Evolutionary conservation across 2,888 invertebrate genomes (phyloP).

Genomic region (Alviniconcha strummeri): DNA sequence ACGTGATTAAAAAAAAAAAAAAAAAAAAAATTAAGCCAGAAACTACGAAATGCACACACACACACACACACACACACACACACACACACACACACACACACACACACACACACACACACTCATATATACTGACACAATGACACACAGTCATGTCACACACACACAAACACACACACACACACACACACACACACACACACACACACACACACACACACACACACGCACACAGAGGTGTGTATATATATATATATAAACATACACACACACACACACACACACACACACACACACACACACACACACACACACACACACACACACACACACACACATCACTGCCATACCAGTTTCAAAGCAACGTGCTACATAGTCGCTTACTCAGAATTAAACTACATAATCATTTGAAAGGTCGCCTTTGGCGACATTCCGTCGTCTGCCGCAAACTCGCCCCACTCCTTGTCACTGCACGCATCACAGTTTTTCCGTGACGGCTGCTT

Average conservation of each 20-base stretch:
- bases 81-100: constrained; percentile 14
- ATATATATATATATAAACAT: background rate
- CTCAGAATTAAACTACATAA: too few species aligned
- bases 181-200: background rate
- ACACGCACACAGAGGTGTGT: background rate
- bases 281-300: background rate
- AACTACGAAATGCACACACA: background rate
- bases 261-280: background rate
- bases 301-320: too few species aligned
- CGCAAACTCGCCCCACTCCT: too few species aligned
- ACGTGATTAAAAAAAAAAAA: background rate
- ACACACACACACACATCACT: too few species aligned
- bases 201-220: background rate
- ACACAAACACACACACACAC: too few species aligned
- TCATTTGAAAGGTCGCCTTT: too few species aligned
- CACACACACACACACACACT: constrained; percentile 15
- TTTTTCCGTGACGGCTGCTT: background rate
- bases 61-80: constrained; percentile 19
- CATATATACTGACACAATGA: background rate
- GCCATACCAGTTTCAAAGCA: too few species aligned
- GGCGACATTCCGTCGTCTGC: too few species aligned
- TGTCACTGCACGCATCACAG: too few species aligned
- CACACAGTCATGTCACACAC: background rate
- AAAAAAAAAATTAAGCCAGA: background rate
- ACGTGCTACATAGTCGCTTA: too few species aligned